A percentile compares a stretch with the other conserved stretches of the same genome.
These are phyloP conservation scores for Parus major DNA, from an alignment of 2,113 vertebrate genomes.

Conservation along the genomic window DNA sequence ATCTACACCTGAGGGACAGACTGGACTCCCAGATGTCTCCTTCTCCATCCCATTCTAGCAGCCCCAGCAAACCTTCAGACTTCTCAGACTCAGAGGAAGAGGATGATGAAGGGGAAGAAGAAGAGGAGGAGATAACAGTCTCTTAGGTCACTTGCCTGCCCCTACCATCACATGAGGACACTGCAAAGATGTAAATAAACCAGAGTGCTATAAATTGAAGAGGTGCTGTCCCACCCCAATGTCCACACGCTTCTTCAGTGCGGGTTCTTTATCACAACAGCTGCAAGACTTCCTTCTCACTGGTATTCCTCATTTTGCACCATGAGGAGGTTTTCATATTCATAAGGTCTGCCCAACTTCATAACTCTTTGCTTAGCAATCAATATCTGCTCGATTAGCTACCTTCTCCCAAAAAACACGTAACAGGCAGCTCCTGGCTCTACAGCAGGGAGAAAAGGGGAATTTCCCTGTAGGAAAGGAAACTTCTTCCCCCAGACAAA, in stretches of 20 bases:
- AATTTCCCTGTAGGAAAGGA: background rate
- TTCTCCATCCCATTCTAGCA: conserved; percentile 82
- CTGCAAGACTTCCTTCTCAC: background rate
- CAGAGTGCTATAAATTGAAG: conserved; percentile 69
- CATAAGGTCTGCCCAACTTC: background rate
- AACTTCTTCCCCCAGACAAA: background rate
- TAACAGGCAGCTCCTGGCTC: background rate
- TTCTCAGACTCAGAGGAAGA: conserved; percentile 87
- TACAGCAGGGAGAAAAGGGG: background rate
- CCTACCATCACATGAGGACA: background rate
- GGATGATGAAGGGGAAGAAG: conserved; percentile 82
- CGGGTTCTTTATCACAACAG: background rate
- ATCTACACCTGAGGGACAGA: conserved; percentile 64
- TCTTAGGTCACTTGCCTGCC: conserved; percentile 73
- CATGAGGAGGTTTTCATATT: background rate
- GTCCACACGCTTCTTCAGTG: background rate
- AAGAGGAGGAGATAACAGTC: conserved; percentile 91
- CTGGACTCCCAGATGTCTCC: conserved; percentile 74
- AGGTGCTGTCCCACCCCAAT: conserved; percentile 16
- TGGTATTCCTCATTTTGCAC: background rate
- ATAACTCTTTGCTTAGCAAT: background rate
- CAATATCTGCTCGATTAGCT: background rate
- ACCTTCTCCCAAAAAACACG: background rate
- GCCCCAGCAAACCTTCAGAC: conserved; percentile 88
- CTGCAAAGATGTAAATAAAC: conserved; percentile 58